Evolutionary conservation across 2,113 vertebrate genomes (phyloP).

Genomic region (Channa maculata): DNA sequence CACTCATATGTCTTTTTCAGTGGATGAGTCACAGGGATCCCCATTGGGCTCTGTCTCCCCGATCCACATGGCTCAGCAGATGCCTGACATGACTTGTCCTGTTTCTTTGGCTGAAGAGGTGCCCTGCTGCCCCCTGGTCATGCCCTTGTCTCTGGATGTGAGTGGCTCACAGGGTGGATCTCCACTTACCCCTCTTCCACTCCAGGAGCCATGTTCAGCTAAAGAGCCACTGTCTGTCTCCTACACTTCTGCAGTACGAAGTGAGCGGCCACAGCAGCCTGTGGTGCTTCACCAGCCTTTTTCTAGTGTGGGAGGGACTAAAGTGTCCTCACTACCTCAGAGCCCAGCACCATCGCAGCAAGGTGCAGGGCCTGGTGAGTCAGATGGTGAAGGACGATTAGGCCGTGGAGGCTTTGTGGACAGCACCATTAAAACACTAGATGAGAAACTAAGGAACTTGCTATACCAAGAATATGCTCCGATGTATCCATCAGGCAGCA

Average conservation of each 20-base stretch:
- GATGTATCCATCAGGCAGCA: constrained; percentile 88
- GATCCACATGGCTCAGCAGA: constrained; percentile 64
- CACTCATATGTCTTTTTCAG: constrained; percentile 51
- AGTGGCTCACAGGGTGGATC: constrained; percentile 65
- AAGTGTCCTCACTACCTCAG: constrained; percentile 84
- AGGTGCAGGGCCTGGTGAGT: constrained; percentile 81
- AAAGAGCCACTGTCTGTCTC: constrained; percentile 72
- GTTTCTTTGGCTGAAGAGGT: constrained; percentile 80
- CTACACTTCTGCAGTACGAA: constrained; percentile 58
- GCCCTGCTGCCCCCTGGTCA: constrained; percentile 80
- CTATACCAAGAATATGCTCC: constrained; percentile 96
- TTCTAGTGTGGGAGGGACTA: constrained; percentile 71
- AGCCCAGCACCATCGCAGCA: constrained; percentile 83
- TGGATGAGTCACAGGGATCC: constrained; percentile 68
- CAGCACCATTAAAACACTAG: constrained; percentile 95
- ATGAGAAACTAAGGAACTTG: constrained; percentile 95
- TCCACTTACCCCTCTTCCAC: constrained; percentile 67
- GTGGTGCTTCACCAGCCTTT: constrained; percentile 85
- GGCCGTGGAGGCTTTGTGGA: constrained; percentile 92
- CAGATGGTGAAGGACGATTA: constrained; percentile 91
- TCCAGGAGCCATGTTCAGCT: constrained; percentile 60
- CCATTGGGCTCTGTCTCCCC: constrained; percentile 60
- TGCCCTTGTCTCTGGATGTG: constrained; percentile 78
- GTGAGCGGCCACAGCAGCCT: constrained; percentile 70
- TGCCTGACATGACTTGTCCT: constrained; percentile 61